Evolutionary conservation across 2,113 vertebrate genomes (phyloP).

Genomic region (Indicator indicator): DNA sequence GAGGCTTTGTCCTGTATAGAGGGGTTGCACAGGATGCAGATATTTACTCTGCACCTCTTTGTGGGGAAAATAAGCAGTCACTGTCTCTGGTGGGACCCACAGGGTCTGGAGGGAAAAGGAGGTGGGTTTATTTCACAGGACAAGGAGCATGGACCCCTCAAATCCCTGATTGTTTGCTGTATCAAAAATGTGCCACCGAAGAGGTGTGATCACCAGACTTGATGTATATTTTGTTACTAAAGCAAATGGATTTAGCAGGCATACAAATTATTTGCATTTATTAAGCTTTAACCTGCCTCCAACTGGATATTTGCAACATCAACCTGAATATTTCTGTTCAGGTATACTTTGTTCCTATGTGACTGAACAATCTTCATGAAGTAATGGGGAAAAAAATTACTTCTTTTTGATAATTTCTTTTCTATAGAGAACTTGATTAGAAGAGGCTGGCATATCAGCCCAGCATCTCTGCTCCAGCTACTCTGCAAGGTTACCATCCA

Average conservation of each 20-base stretch:
- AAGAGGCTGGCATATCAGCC: not conserved
- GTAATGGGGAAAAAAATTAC: not conserved
- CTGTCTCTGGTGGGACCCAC: not conserved
- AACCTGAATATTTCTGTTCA: not conserved
- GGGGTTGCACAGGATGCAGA: not conserved
- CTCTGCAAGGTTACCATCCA: not conserved
- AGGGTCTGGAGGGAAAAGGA: not conserved
- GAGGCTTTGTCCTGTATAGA: not conserved
- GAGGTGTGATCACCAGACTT: not conserved
- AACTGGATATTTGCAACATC: not conserved
- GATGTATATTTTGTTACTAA: not conserved
- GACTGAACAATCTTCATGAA: not conserved
- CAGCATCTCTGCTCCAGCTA: not conserved
- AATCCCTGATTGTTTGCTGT: not conserved
- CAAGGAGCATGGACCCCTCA: not conserved
- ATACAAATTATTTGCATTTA: not conserved
- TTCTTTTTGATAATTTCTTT: not conserved
- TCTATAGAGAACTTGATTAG: not conserved
- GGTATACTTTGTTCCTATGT: not conserved
- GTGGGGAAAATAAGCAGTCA: not conserved
- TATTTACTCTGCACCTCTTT: not conserved
- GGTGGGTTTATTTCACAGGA: not conserved
- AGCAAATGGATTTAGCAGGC: not conserved
- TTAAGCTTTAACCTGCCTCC: not conserved
- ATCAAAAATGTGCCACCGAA: not conserved